These are phyloP conservation scores for Odontothrips loti DNA, from an alignment of 2,888 invertebrate species.

Conservation along the genomic window DNA sequence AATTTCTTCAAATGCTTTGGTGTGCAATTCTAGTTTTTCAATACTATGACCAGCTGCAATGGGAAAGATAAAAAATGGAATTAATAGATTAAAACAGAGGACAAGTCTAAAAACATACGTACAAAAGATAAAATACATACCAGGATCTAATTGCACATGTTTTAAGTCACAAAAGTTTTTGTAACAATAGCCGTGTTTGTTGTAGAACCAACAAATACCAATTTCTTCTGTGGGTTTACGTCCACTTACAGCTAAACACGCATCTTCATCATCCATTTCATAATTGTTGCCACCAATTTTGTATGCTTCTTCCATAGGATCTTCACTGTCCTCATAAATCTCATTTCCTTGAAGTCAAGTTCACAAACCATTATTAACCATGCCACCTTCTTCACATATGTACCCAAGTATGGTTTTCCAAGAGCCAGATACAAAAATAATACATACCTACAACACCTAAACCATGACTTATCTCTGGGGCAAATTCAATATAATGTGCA, in stretches of 20 bases:
- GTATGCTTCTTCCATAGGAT: background rate
- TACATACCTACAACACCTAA: background rate
- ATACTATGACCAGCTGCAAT: background rate
- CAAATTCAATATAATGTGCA: background rate
- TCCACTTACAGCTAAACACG: constrained; percentile 3
- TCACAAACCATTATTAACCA: background rate
- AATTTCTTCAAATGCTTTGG: background rate
- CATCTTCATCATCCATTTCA: constrained; percentile 9
- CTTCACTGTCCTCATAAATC: background rate
- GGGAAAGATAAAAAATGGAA: background rate
- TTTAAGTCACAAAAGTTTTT: background rate
- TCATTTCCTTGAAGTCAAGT: background rate
- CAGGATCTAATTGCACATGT: background rate
- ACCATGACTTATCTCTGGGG: background rate
- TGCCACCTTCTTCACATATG: too few relatives aligned
- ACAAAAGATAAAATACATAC: background rate
- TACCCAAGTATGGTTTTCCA: background rate
- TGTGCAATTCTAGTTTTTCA: background rate
- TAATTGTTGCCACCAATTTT: background rate
- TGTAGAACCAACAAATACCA: background rate
- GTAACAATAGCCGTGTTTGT: background rate
- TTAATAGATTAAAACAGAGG: background rate
- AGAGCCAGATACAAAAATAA: background rate
- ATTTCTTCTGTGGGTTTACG: background rate
- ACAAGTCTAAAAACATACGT: too few relatives aligned